Conservation (phyloP, 2,888 invertebrate genomes). For the Habroteleia sp. region DNA sequence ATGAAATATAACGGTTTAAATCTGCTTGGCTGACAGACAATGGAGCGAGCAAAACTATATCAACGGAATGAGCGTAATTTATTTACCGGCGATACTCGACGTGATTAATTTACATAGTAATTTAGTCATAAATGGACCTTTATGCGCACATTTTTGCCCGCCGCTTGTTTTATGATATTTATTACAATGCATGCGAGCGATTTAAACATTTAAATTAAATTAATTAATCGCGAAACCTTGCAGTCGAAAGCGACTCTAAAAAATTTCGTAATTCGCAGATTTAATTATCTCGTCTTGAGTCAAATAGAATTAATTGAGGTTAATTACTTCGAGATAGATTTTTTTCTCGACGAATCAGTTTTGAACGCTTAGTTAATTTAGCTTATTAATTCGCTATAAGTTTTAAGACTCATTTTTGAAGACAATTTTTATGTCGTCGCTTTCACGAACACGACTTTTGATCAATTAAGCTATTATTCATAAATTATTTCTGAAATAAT, state of each 20-base stretch:
- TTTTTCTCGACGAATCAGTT: no score
- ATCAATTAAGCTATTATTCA: no score
- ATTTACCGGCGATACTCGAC: constrained; percentile 46
- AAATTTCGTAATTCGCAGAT: neutral
- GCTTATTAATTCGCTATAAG: no score
- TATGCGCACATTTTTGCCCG: constrained; percentile 23
- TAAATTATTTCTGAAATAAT: no score
- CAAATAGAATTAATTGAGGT: no score
- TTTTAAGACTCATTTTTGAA: no score
- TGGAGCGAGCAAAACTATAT: constrained; percentile 20
- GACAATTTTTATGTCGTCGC: no score
- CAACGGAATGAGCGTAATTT: constrained; percentile 38
- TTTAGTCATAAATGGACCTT: constrained; percentile 43
- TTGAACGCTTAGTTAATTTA: no score
- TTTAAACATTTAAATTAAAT: constrained; percentile 25
- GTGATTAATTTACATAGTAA: constrained; percentile 53
- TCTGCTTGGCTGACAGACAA: constrained; percentile 33
- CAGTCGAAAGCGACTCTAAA: neutral
- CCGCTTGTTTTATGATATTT: constrained; percentile 25
- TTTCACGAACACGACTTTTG: no score
- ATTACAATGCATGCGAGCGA: constrained; percentile 16
- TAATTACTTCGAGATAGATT: no score
- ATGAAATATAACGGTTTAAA: constrained; percentile 41
- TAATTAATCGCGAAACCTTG: constrained; percentile 2
- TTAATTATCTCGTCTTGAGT: no score